Evolutionary conservation across 2,888 invertebrate species (phyloP).

Genomic region (Rutpela maculata): DNA sequence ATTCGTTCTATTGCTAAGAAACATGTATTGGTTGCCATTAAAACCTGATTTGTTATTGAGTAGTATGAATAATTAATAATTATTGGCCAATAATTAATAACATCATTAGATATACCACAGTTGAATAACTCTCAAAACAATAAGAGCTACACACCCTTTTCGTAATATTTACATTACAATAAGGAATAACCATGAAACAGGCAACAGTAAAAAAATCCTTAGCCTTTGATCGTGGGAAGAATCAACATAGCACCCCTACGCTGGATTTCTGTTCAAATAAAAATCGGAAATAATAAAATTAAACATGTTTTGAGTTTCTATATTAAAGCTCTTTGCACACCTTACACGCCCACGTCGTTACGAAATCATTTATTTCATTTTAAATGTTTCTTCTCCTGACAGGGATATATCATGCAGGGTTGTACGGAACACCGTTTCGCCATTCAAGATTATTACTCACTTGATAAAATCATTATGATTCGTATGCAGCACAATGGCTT

Average conservation of each 20-base stretch:
- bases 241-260: conserved; percentile 61
- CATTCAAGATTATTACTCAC: background rate
- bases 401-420: conserved; percentile 8
- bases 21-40: background rate
- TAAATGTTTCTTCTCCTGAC: conserved; percentile 35
- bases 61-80: conserved; percentile 8
- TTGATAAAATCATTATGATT: background rate
- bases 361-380: conserved; percentile 46
- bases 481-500: background rate
- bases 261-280: conserved; percentile 50
- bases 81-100: conserved; percentile 16
- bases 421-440: background rate
- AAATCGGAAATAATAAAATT: conserved; percentile 52
- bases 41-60: background rate
- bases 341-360: conserved; percentile 42
- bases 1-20: background rate
- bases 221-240: conserved; percentile 58
- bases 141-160: conserved; percentile 45
- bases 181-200: conserved; percentile 30
- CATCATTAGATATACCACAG: conserved; percentile 5
- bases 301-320: conserved; percentile 48
- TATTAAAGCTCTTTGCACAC: conserved; percentile 47
- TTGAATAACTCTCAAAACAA: conserved; percentile 30
- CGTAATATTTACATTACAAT: conserved; percentile 49
- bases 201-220: conserved; percentile 37